Conservation (phyloP, 1,140 invertebrate genomes). For the Littorina saxatilis region DNA sequence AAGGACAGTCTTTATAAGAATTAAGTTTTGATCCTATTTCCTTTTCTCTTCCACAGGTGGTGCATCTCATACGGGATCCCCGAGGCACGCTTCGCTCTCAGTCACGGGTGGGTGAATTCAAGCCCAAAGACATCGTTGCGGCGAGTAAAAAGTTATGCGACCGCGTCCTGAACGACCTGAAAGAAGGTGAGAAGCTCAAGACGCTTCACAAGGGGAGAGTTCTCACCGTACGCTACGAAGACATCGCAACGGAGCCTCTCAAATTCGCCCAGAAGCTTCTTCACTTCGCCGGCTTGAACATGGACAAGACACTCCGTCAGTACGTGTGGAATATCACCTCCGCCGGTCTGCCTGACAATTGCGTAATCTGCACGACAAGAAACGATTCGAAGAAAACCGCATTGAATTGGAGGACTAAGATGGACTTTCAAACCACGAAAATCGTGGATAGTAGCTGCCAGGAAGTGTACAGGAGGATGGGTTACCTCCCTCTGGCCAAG, state of each 20-base stretch:
- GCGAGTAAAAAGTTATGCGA: constrained; percentile 14
- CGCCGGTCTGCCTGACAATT: not conserved
- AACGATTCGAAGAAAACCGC: not conserved
- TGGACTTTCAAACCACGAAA: not conserved
- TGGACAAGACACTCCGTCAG: not conserved
- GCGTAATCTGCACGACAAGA: not conserved
- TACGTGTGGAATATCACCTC: constrained; percentile 18
- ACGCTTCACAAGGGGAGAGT: not conserved
- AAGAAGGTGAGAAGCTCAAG: not conserved
- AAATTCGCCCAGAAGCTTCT: not conserved
- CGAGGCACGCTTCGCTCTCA: not conserved
- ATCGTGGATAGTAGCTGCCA: not conserved
- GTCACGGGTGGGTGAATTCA: too few relatives aligned
- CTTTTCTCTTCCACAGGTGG: not conserved
- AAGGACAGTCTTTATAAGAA: too few relatives aligned
- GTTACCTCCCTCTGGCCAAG: not conserved
- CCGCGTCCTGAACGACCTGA: constrained; percentile 5
- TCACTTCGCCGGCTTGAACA: not conserved
- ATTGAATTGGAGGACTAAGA: not conserved
- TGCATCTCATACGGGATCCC: not conserved
- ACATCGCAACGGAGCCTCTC: too few relatives aligned
- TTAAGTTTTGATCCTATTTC: too few relatives aligned
- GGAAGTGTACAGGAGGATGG: not conserved
- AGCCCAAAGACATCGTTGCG: not conserved
- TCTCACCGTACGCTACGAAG: not conserved